phyloP scores from a whole-genome alignment of 92 coral and sea anemone species.

The Scolanthus callimorphus region DNA sequence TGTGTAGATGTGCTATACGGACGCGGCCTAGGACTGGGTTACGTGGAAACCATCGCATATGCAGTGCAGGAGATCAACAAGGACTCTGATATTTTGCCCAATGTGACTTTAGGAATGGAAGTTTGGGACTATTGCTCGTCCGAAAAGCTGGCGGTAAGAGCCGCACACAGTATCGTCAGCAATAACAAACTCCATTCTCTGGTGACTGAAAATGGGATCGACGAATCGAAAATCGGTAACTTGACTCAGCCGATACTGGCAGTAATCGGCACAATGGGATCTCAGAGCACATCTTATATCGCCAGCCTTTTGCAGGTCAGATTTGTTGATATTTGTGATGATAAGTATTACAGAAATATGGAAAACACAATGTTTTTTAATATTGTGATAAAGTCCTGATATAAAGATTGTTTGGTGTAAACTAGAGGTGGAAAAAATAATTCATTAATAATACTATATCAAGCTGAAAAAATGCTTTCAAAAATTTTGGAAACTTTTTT shows the following conservation, averaged over 20 bases:
- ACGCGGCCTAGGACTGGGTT: slow-evolving; percentile 56
- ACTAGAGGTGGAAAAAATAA: no score
- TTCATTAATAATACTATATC: no score
- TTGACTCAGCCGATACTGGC: slow-evolving; percentile 41
- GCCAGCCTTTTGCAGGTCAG: slow-evolving; percentile 58
- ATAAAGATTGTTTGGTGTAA: no score
- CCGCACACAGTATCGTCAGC: slow-evolving; percentile 49
- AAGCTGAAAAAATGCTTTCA: no score
- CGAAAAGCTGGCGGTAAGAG: slow-evolving; percentile 41
- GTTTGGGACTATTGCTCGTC: slow-evolving; percentile 70
- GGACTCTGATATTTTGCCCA: slow-evolving; percentile 44
- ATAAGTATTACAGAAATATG: no score
- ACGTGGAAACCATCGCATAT: slow-evolving; percentile 61
- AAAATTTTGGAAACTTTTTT: no score
- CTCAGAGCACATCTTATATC: slow-evolving; percentile 41
- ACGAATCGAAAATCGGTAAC: slow-evolving; percentile 1
- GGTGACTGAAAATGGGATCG: not conserved
- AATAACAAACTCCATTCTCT: slow-evolving; percentile 43
- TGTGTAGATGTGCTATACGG: slow-evolving; percentile 51
- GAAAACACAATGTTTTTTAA: no score
- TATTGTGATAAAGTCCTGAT: no score
- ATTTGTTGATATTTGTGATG: no score
- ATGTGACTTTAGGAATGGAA: slow-evolving; percentile 50
- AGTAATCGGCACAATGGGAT: slow-evolving; percentile 60
- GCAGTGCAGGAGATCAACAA: slow-evolving; percentile 54